Evolutionary conservation across 2,888 invertebrate genomes (phyloP).

Genomic region (Meteorus cinctellus): DNA sequence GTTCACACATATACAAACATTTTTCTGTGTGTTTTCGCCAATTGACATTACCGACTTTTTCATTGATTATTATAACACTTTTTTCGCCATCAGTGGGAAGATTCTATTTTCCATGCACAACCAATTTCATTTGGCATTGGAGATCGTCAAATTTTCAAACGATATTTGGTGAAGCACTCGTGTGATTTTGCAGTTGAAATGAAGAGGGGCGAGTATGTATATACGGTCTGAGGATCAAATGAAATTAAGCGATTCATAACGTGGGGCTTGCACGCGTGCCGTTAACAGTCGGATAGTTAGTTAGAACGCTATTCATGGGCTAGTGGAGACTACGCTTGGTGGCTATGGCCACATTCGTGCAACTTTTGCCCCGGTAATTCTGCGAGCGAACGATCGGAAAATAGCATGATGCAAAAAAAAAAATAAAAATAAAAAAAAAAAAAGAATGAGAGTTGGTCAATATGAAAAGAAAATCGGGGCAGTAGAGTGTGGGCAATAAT

Average conservation of each 20-base stretch:
- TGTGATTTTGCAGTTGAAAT: conserved; percentile 1
- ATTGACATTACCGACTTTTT: no score
- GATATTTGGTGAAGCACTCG: conserved; percentile 17
- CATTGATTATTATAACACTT: no score
- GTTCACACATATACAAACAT: no score
- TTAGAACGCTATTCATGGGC: conserved; percentile 62
- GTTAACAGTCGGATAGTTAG: conserved; percentile 58
- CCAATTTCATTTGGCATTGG: not conserved
- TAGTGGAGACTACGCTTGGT: conserved; percentile 25
- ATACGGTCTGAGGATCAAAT: conserved; percentile 43
- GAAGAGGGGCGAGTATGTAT: conserved; percentile 48
- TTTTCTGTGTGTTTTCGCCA: no score
- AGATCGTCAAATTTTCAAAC: not conserved
- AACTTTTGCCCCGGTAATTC: conserved; percentile 32
- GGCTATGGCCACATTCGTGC: conserved; percentile 19
- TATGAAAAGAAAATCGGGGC: conserved; percentile 36
- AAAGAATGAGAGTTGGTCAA: conserved; percentile 25
- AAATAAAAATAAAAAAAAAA: not conserved
- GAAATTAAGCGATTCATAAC: conserved; percentile 64
- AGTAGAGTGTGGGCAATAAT: not conserved
- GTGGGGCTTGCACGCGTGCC: conserved; percentile 55
- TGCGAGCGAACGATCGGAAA: conserved; percentile 36
- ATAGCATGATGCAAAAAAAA: conserved; percentile 10
- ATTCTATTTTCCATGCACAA: not conserved
- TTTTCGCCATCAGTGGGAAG: not conserved